Evolutionary conservation across 2,797 vertebrate species (phyloP).

Genomic region (Enteromius mattozi): DNA sequence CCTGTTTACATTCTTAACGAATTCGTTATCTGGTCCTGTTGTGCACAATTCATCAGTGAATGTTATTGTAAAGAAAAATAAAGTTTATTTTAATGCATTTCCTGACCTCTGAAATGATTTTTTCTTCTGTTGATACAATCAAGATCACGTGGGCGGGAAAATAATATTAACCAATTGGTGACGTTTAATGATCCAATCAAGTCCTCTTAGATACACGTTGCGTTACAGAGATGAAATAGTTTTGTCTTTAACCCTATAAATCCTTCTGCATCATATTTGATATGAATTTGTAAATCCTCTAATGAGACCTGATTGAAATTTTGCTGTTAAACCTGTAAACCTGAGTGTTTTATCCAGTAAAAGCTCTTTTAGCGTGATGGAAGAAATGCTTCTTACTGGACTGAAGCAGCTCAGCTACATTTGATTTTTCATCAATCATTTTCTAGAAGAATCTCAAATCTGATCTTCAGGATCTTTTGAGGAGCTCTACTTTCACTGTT

Average conservation of each 20-base stretch:
- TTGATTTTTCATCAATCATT: too few species aligned
- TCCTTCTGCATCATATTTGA: not conserved
- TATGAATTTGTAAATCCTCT: not conserved
- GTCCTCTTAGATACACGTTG: not conserved
- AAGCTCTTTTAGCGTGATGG: too few species aligned
- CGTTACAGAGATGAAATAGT: too few species aligned
- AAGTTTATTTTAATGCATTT: not conserved
- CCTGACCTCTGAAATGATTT: too few species aligned
- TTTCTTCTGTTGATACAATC: not conserved
- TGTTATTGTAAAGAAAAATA: constrained; percentile 17
- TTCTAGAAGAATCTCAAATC: too few species aligned
- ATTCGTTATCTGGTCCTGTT: not conserved
- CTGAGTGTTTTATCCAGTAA: too few species aligned
- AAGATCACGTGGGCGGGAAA: not conserved
- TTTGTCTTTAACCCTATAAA: not conserved
- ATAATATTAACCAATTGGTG: not conserved
- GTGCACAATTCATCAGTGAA: constrained; percentile 8
- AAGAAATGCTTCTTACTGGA: too few species aligned
- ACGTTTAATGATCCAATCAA: not conserved
- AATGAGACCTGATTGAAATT: not conserved
- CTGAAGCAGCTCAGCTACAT: too few species aligned
- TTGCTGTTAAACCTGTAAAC: not conserved
- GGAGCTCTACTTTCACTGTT: too few species aligned
- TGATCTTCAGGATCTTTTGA: too few species aligned
- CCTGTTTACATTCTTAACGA: not conserved